Evolutionary conservation across 2,797 vertebrate species (phyloP), one percentile per base, ranked within the genome.

Genomic region (Stomatorhinus walkeri): DNA sequence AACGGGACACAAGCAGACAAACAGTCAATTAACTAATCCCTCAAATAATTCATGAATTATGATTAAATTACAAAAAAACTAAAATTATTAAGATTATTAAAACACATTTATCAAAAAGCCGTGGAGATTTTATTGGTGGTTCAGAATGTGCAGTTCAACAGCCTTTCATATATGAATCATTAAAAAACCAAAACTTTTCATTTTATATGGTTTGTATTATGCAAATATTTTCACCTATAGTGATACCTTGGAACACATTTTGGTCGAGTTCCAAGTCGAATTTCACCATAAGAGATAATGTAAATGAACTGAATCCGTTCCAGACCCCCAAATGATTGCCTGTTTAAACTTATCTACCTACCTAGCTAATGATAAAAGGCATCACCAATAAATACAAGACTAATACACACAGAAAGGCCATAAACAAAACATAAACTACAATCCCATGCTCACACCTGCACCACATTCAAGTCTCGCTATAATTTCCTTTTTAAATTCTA

Each of bases 1-100:
- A 90, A 40, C 93, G 91, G 76, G 68, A 91, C 19, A 87, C 86
- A 61, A 24, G 7, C 81, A 85, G 8, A 22, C 46, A 85, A 85
- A 48, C 81, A 51, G 22, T 43, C 12, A 52, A 52, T 14, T 12
- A 85, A 52, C 10, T 28, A 51, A 52, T 28, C 76, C 12, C 32
- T 81, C 40, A 46, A 43, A 40, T 6, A 81, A 22, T 46, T 46
- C 40, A 32, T 40, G 16, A 40, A 46, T 36, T 72, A 32, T 10
- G 32, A 43, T 46, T 46, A 43, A 81, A 43, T 7, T 3, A 40
- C 76, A 51, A 28, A 24, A 49, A 49, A 10, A 4, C 7, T 40
- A 43, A 83, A 76, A 36, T 12, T 3, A 43, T 3, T 40, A n/a
- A 84, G 43, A 79, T 32, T 14, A 43, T 79, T 9, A n/a, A 43